Conservation (phyloP, 64 coral and sea anemone genomes). For the Actinia equina region DNA sequence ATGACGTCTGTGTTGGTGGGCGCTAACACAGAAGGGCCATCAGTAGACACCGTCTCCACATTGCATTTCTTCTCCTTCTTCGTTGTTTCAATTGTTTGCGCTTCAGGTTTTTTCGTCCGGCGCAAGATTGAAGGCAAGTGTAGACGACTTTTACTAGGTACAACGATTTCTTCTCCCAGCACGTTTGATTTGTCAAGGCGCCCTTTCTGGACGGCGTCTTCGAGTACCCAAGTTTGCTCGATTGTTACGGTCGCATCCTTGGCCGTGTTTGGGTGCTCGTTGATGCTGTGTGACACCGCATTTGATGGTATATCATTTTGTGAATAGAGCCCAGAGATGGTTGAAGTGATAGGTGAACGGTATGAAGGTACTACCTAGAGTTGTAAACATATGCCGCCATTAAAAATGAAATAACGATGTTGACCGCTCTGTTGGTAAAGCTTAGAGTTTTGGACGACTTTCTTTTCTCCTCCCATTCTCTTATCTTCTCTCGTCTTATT, state of each 20-base stretch:
- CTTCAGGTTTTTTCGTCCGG: neutral
- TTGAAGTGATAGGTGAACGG: neutral
- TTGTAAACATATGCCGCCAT: neutral
- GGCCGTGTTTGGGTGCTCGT: neutral
- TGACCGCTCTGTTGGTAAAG: too few relatives aligned
- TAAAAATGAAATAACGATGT: neutral
- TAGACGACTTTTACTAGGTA: neutral
- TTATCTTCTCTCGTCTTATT: too few relatives aligned
- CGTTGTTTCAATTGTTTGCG: neutral
- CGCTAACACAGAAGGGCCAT: neutral
- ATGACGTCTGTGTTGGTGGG: neutral
- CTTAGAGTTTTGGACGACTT: too few relatives aligned
- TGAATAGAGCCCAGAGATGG: neutral
- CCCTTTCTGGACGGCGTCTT: neutral
- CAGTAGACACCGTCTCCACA: neutral
- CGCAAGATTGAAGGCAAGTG: neutral
- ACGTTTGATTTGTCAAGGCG: neutral
- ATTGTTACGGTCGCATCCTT: neutral
- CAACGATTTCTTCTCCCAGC: neutral
- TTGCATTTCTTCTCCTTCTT: neutral
- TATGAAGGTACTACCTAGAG: neutral
- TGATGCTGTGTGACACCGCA: neutral
- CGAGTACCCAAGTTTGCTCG: neutral
- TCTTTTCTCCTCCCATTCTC: too few relatives aligned
- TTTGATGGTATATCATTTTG: neutral